These are phyloP conservation scores for Tragelaphus strepsiceros DNA, from an alignment of 2,113 vertebrate genomes.

Conservation along the genomic window DNA sequence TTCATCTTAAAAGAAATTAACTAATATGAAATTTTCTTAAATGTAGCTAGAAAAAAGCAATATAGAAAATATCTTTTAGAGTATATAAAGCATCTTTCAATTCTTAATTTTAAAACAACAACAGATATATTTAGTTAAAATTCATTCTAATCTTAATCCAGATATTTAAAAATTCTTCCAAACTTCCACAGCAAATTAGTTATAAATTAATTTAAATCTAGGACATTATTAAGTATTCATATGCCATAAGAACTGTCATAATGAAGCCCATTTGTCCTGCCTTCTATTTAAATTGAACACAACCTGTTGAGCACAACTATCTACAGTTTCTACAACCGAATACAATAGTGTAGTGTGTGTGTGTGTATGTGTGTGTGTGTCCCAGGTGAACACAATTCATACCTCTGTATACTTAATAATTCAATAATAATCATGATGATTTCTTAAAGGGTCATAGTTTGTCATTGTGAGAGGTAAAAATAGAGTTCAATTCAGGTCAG, in stretches of 20 bases:
- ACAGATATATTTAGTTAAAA: not conserved
- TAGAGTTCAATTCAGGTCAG: not conserved
- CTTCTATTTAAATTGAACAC: constrained; percentile 10
- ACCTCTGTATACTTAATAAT: not conserved
- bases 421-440: not conserved
- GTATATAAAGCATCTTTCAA: constrained; percentile 9
- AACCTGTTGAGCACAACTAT: not conserved
- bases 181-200: constrained; percentile 1
- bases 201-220: not conserved
- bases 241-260: not conserved
- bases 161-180: not conserved
- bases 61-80: constrained; percentile 32
- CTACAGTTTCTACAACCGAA: not conserved
- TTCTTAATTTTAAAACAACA: constrained; percentile 20
- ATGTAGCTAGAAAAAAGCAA: not conserved
- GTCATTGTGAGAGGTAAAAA: not conserved
- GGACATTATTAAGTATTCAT: constrained; percentile 18
- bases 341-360: not conserved
- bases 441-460: constrained; percentile 23
- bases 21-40: constrained; percentile 1
- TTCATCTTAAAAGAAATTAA: constrained; percentile 23
- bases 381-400: not conserved
- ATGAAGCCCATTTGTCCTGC: not conserved
- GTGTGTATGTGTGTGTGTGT: not conserved
- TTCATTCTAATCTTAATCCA: not conserved